Base-by-base conservation (phyloP, 2,797 vertebrate species). In the Ctenosaura bakeri region DNA sequence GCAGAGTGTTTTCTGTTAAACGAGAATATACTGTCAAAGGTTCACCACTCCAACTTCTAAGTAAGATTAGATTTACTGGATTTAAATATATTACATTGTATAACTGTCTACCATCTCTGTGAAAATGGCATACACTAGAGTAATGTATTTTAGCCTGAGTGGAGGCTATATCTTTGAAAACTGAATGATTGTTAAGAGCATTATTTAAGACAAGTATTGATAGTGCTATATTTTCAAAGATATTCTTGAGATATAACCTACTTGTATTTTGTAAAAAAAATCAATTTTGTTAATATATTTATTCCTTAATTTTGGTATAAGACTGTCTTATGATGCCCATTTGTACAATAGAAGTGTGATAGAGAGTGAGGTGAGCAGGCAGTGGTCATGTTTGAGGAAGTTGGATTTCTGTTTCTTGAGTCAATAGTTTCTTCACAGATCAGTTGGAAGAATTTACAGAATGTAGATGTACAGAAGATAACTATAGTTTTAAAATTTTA, bases 401-500 rank as follows among this genome's bases (percentile, higher is more conserved):
- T 10, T 88, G 77, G 8, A 69, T 38, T 52, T 52, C 18, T 80
- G 42, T 54, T 88, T 80, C 20, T 46, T 46, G 29, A 74, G 52
- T 35, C 10, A 86, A n/a, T 59, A n/a, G 35, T 59, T 76, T 38
- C 22, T 86, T 76, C 35, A 8, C 32, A 79, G 59, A 66, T 62
- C 56, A 66, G 18, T 24, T 50, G 16, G 16, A 6, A 78, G 56
- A 62, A 52, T 64, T 32, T 69, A 69, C 29, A 32, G 29, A 69
- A 32, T 76, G 8, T 42, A 76, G 83, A 73, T 87, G 42, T 85
- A 14, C 85, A 22, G 66, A 78, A 46, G 0, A 1, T 77, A 52
- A 29, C 38, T 91, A 62, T 87, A 69, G 32, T 32, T 69, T 94
- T 93, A 80, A 82, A 62, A 73, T 90, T 14, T 6, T 54, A 50